Evolutionary conservation across 1,140 invertebrate genomes (phyloP), one percentile per base, ranked within the genome.

Genomic region (Trichonephila inaurata): DNA sequence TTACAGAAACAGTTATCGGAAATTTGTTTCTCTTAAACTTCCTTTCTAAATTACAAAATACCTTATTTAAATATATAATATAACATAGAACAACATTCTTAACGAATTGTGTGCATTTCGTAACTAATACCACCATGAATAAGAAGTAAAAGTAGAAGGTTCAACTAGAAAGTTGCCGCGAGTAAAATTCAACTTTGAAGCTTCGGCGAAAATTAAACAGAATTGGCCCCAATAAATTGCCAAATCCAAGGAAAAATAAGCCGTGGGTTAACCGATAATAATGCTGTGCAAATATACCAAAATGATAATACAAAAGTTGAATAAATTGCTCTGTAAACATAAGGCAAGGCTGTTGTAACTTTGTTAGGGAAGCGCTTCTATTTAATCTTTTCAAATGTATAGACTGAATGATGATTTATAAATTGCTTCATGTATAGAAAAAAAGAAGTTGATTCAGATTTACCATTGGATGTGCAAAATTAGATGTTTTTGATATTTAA

Each of bases 11-110:
- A 62, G 61, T 62, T 0, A 8, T 51, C 4, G 2, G 44, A 51
- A 51, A 51, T 6, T 51, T 2, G 1, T 51, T 51, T 6, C 0
- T 21, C 16, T 21, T 4, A 62, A 16, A 62, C 5, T 62, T 62
- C 61, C 14, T 33, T 33, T 33, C 24, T 24, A 40, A 77, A 77
- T 28, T 24, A 24, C 12, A 33, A 33, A 77, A 33, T 40, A 77
- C 16, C 69, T 40, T 77, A 77, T 77, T 77, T 77, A 33, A 77
- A 33, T 77, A 77, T 33, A 24, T 33, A 77, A 77, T 77, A 77
- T 77, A 28, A 40, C 28, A 28, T 0, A 77, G 28, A 16, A 14
- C 28, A 77, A 33, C 28, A 16, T 24, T 77, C 28, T 12, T 24
- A 69, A 10, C 16, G 24, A 77, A 4, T 40, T 18, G 69, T 14